These are phyloP conservation scores for Tenthredo scrophulariae DNA, from an alignment of 2,888 invertebrate genomes.

Conservation along the genomic window DNA sequence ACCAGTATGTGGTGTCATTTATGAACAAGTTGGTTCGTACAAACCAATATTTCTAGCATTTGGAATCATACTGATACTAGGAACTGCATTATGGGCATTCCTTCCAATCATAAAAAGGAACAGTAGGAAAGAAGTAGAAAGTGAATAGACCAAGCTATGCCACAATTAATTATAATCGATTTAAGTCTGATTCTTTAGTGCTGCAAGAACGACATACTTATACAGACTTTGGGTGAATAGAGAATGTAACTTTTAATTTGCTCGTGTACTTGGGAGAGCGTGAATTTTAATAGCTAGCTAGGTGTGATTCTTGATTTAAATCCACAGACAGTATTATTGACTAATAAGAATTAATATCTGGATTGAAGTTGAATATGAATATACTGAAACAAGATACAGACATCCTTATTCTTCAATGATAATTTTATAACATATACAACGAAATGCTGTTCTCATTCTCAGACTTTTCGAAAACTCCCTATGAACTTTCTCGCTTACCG, in stretches of 20 bases:
- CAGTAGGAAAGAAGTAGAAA: slow-evolving; percentile 67
- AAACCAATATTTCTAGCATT: slow-evolving; percentile 87
- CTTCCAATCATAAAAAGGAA: slow-evolving; percentile 85
- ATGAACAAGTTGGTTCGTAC: slow-evolving; percentile 83
- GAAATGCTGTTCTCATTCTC: neutral
- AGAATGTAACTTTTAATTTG: neutral
- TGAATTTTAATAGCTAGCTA: neutral
- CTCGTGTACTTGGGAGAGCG: neutral
- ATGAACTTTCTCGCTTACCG: neutral
- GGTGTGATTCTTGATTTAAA: slow-evolving; percentile 10
- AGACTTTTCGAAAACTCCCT: neutral
- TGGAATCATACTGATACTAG: slow-evolving; percentile 86
- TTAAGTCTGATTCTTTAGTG: neutral
- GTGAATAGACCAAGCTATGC: slow-evolving; percentile 61
- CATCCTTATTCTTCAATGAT: neutral
- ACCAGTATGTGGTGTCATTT: slow-evolving; percentile 88
- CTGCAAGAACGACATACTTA: neutral
- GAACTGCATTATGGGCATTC: slow-evolving; percentile 87
- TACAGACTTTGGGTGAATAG: neutral
- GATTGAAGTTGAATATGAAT: neutral
- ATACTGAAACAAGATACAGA: neutral
- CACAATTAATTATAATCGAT: neutral
- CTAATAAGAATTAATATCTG: slow-evolving; percentile 5
- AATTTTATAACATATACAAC: neutral
- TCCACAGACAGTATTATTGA: slow-evolving; percentile 2